Evolutionary conservation across 2,888 invertebrate genomes (phyloP), one percentile per base, ranked within the genome.

Genomic region (Anticlea derivata): DNA sequence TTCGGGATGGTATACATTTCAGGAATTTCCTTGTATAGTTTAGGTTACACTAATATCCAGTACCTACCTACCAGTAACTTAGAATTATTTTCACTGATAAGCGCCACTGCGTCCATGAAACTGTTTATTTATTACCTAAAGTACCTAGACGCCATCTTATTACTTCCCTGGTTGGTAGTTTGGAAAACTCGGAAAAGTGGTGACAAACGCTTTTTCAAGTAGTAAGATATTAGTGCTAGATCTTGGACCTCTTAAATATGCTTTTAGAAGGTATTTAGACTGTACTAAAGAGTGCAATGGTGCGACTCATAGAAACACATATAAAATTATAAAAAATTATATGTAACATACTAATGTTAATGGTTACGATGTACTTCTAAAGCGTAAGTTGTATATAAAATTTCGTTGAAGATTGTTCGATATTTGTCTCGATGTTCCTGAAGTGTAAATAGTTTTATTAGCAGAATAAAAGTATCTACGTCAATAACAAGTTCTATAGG

Each of bases 401-500:
- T 7, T 12, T 34, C 27, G 13, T 29, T 29, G 5, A 35, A 35
- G 27, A 31, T 23, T 22, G 7, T 22, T 11, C 22, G 7, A 22
- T 20, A 10, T 8, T 8, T 24, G 7, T 35, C 7, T 33, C 8
- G 31, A 31, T 33, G 24, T 35, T 41, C n/a, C 17, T 22, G 17
- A 46, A 5, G 2, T 56, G 55, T 59, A 51, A 49, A 55, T 57
- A 58, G 22, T 8, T 35, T 10, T 47, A 41, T 30, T 58, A 49
- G 38, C n/a, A 37, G 64, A 68, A 67, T 73, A 83, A 86, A 51
- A 87, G 86, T 80, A 61, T 74, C 82, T 77, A 65, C 75, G 76
- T 80, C 88, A 87, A 84, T 48, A 44, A 66, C 70, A 70, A 68
- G 73, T 74, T 46, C 53, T 39, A 34, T 46, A 60, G 78, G 81